Percentiles rank a stretch among this genome's conserved stretches.
Conservation (phyloP, 2,113 vertebrate genomes). For the Epinephelus moara region DNA sequence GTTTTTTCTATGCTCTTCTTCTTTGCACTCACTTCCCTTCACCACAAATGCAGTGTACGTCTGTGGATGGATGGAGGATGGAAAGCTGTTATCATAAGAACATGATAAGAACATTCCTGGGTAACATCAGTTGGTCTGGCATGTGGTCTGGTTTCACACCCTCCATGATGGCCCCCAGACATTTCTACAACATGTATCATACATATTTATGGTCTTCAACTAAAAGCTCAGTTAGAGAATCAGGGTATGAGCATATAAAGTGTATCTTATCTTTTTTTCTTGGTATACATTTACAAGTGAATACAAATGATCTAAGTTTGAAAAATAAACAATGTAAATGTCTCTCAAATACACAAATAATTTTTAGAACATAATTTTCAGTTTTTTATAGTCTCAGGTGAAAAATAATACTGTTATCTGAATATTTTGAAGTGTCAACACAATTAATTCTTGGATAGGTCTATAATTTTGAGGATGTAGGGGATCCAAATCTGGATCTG, state of each 20-base stretch:
- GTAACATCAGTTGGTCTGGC: slow-evolving; percentile 3
- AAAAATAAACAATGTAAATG: neutral
- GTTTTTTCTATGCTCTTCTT: neutral
- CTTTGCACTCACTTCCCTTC: neutral
- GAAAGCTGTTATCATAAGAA: neutral
- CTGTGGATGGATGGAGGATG: slow-evolving; percentile 23
- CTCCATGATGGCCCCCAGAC: neutral
- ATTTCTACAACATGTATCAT: neutral
- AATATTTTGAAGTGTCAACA: neutral
- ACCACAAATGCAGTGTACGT: neutral
- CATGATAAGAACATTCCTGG: slow-evolving; percentile 27
- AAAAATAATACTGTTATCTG: neutral
- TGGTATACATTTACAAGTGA: neutral
- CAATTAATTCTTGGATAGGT: too few relatives aligned
- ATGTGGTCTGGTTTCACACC: slow-evolving; percentile 6
- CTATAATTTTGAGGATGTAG: too few relatives aligned
- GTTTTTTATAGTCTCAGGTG: neutral
- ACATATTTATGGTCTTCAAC: neutral
- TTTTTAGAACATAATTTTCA: too few relatives aligned
- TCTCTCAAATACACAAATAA: neutral
- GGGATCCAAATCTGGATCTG: too few relatives aligned
- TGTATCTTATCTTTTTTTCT: neutral
- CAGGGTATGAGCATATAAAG: neutral
- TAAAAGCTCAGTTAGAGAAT: neutral
- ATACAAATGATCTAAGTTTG: neutral